Conservation (phyloP, 92 coral and sea anemone genomes). For the Chrysogorgia sp. region DNA sequence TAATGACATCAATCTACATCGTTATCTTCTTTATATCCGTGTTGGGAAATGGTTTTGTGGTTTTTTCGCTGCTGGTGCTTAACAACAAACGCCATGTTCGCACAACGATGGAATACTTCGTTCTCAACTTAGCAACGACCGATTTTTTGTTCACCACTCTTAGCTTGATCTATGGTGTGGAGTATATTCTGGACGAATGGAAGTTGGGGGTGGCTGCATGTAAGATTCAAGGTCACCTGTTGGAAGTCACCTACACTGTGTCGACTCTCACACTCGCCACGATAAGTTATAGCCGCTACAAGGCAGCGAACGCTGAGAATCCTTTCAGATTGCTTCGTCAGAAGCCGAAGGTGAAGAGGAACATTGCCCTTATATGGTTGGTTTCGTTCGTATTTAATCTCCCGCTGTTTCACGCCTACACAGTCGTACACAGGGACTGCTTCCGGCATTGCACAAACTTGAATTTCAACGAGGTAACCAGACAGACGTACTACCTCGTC, state of each 20-base stretch:
- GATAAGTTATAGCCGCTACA: conserved; percentile 70
- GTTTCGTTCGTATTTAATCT: conserved; percentile 58
- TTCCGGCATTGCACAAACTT: conserved; percentile 69
- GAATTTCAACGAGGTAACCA: conserved; percentile 68
- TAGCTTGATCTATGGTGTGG: not conserved
- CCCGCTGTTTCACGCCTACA: conserved; percentile 82
- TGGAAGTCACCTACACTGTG: conserved; percentile 72
- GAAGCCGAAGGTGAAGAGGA: conserved; percentile 55
- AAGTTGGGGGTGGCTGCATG: not conserved
- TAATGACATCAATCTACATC: conserved; percentile 4
- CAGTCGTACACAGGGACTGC: conserved; percentile 48
- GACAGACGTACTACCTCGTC: conserved; percentile 81
- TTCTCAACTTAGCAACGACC: conserved; percentile 1
- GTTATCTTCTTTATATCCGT: conserved; percentile 4
- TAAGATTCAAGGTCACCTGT: not conserved
- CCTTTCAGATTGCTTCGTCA: conserved; percentile 69
- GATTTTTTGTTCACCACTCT: conserved; percentile 19
- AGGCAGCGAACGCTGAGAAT: conserved; percentile 51
- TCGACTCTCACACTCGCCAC: conserved; percentile 76
- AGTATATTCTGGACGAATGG: conserved; percentile 25
- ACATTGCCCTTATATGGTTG: conserved; percentile 65
- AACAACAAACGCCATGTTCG: conserved; percentile 6
- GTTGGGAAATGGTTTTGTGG: conserved; percentile 25
- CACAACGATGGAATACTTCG: conserved; percentile 1
- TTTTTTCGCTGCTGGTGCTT: not conserved